These are phyloP conservation scores for Dendrolimus houi DNA, from an alignment of 2,888 invertebrate species.

Conservation along the genomic window DNA sequence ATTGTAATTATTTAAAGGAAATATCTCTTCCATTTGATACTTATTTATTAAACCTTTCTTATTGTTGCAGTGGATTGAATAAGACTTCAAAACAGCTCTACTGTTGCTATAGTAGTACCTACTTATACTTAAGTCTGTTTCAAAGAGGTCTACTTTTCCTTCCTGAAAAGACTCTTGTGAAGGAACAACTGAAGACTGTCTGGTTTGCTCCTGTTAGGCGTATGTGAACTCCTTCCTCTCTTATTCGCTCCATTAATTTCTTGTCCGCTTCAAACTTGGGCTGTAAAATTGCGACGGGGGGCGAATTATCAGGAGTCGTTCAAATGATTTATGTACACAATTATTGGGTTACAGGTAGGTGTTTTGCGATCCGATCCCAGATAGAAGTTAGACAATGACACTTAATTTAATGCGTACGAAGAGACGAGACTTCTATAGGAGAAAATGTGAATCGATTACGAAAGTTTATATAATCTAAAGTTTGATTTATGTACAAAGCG, in stretches of 20 bases:
- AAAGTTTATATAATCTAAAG: background rate
- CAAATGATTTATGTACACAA: slow-evolving; percentile 75
- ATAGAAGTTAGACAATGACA: slow-evolving; percentile 69
- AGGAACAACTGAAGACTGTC: no score
- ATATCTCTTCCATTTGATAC: no score
- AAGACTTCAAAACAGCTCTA: no score
- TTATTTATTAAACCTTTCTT: no score
- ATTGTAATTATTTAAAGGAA: no score
- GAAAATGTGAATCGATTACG: background rate
- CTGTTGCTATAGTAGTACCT: no score
- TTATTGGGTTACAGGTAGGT: slow-evolving; percentile 75
- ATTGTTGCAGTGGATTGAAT: no score
- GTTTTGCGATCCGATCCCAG: slow-evolving; percentile 66
- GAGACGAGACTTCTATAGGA: background rate
- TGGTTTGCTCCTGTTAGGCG: no score
- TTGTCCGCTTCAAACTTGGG: slow-evolving; percentile 15
- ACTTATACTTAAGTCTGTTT: no score
- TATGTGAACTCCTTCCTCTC: no score
- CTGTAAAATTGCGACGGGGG: slow-evolving; percentile 47
- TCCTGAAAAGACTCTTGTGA: no score
- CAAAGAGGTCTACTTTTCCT: no score
- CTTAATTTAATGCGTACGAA: slow-evolving; percentile 49
- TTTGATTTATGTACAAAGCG: background rate
- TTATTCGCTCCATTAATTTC: background rate
- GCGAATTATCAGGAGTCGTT: slow-evolving; percentile 75